Percentiles rank a stretch among this genome's conserved stretches.
These are phyloP conservation scores for Tichodroma muraria DNA, from an alignment of 2,113 vertebrate genomes.

Conservation along the genomic window DNA sequence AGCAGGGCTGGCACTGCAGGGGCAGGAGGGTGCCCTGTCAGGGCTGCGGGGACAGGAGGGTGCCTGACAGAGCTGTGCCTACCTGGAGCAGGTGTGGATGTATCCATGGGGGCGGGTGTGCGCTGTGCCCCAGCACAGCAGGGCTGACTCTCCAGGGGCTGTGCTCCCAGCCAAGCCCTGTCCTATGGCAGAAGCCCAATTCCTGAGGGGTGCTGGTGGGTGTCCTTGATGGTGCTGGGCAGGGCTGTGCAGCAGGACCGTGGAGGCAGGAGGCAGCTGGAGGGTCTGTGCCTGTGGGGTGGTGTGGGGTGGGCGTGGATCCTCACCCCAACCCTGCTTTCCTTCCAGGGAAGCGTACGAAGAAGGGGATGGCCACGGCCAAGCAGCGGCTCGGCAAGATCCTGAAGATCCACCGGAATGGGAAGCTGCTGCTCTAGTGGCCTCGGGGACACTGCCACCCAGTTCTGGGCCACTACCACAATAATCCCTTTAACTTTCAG, in stretches of 20 bases:
- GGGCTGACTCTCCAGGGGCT: neutral
- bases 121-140: accelerated
- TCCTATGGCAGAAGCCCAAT: neutral
- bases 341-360: conserved; percentile 90
- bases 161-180: too few relatives aligned
- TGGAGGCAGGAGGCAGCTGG: neutral
- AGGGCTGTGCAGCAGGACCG: neutral
- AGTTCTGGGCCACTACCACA: conserved; percentile 80
- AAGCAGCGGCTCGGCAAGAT: conserved; percentile 99
- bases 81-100: accelerated
- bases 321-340: neutral
- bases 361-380: conserved; percentile 99
- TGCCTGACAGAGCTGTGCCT: neutral
- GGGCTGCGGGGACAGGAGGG: too few relatives aligned
- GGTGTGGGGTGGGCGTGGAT: neutral
- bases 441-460: conserved; percentile 6
- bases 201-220: neutral
- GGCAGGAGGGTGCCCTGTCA: neutral
- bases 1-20: neutral
- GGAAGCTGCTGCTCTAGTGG: conserved; percentile 93
- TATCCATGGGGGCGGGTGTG: neutral
- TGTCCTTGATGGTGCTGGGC: neutral
- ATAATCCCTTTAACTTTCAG: conserved; percentile 86
- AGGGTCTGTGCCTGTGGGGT: neutral
- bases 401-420: conserved; percentile 98